Evolutionary conservation across 2,113 vertebrate species (phyloP).

Genomic region (Lycaon pictus): DNA sequence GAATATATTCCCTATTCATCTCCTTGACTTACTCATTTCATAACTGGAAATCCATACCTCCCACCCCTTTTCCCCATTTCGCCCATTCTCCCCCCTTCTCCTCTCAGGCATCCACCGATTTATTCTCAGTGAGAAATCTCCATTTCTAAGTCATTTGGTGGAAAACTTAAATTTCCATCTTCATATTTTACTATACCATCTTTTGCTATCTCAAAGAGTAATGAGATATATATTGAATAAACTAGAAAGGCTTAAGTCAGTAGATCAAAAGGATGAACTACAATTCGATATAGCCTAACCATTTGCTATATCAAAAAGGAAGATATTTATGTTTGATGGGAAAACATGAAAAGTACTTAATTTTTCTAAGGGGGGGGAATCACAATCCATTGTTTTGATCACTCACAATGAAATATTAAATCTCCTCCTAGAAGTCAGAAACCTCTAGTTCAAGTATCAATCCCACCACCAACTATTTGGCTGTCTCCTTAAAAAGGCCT

Average conservation of each 20-base stretch:
- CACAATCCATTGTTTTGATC: neutral
- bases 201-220: neutral
- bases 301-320: slow-evolving; percentile 4
- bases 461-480: neutral
- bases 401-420: neutral
- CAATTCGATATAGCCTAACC: neutral
- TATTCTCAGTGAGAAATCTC: neutral
- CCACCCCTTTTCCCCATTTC: neutral
- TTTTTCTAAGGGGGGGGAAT: neutral
- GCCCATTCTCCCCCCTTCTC: neutral
- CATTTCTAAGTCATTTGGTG: neutral
- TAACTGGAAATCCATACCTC: neutral
- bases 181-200: neutral
- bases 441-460: slow-evolving; percentile 14
- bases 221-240: neutral
- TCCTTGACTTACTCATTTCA: neutral
- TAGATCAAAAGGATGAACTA: neutral
- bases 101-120: neutral
- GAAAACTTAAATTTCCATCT: slow-evolving; percentile 12
- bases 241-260: slow-evolving; percentile 20
- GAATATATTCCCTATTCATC: neutral
- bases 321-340: neutral
- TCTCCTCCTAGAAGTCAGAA: slow-evolving; percentile 17
- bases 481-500: slow-evolving; percentile 3
- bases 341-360: slow-evolving; percentile 11